Evolutionary conservation across 2,888 invertebrate genomes (phyloP), one percentile per base, ranked within the genome.

Genomic region (Cheilosia pagana): DNA sequence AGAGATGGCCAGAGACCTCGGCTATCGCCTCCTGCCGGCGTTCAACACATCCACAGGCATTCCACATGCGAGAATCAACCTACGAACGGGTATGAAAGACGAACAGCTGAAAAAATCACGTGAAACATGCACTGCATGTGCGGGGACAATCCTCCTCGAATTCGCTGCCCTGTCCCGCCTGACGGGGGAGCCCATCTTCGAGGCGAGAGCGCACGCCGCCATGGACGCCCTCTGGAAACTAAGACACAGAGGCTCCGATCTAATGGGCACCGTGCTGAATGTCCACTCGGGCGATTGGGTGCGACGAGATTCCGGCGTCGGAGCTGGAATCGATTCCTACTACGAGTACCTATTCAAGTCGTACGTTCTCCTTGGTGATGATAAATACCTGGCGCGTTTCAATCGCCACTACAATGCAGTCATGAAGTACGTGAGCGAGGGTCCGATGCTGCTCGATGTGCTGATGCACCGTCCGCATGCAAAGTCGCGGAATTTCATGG

Each of bases 251-350:
- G 95, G 95, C 78, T 95, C 92, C 2, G 98, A 99, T 92, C 93
- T 99, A 8, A 98, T 99, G 96, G 99, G 99, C 4, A 98, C 98
- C 0, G 98, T 99, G 6, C 94, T 99, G 65, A 98, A 99, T 92
- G 96, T 99, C n/a, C 97, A 99, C 91, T 98, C 97, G 2, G 99
- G 99, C 0, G 98, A 99, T 92, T 99, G 99, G 99, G 95, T 99
- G 5, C 94, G 99, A 55, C 94, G 98, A 89, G 99, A 99, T 91
- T 97, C 98, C 1, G 98, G 99, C 1, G 98, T 99, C 7, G 99
- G 99, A n/a, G 99, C 99, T 14, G 99, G 99, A 28, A 98, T 99
- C 88, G 99, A 99, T 92, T 98, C 98, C 0, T 99, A 99, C 92
- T 99, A 99, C 90, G 99, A 99, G 92, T 99, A 99, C 92, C 96